Conservation (phyloP, 2,888 invertebrate genomes). For the Aspidapion aeneum region DNA sequence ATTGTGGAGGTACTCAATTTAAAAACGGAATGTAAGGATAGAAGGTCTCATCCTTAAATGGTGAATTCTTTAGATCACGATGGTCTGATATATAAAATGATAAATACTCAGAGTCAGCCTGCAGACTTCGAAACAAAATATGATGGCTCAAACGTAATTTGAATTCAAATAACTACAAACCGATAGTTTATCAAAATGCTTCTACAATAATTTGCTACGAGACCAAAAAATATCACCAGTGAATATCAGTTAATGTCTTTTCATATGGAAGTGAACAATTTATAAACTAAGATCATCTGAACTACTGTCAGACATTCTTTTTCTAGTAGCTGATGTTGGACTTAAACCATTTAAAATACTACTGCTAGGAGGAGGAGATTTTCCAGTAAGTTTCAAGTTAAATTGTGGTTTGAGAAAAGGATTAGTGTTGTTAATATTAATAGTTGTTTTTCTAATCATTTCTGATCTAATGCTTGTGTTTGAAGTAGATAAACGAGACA, state of each 20-base stretch:
- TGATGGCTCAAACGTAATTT: too few relatives aligned
- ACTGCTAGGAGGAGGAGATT: constrained; percentile 55
- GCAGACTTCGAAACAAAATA: too few relatives aligned
- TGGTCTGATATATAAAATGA: too few relatives aligned
- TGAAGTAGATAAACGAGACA: constrained; percentile 43
- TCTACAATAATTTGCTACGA: too few relatives aligned
- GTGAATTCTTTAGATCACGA: too few relatives aligned
- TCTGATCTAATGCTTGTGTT: constrained; percentile 47
- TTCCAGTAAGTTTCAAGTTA: constrained; percentile 43
- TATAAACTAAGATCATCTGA: constrained; percentile 46
- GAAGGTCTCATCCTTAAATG: too few relatives aligned
- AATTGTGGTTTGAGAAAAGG: constrained; percentile 47
- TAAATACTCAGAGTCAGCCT: too few relatives aligned
- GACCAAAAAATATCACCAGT: neutral
- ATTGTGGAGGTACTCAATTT: too few relatives aligned
- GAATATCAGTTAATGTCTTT: neutral
- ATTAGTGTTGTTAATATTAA: constrained; percentile 33
- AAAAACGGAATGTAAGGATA: too few relatives aligned
- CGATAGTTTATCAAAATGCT: too few relatives aligned
- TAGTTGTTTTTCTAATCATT: constrained; percentile 37
- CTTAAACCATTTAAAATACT: constrained; percentile 55
- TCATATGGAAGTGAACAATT: constrained; percentile 6
- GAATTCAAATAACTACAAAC: too few relatives aligned
- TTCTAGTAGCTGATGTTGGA: constrained; percentile 49
- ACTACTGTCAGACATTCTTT: constrained; percentile 35